phyloP scores from a whole-genome alignment of 2,113 vertebrate genomes.

The Camelus dromedarius region DNA sequence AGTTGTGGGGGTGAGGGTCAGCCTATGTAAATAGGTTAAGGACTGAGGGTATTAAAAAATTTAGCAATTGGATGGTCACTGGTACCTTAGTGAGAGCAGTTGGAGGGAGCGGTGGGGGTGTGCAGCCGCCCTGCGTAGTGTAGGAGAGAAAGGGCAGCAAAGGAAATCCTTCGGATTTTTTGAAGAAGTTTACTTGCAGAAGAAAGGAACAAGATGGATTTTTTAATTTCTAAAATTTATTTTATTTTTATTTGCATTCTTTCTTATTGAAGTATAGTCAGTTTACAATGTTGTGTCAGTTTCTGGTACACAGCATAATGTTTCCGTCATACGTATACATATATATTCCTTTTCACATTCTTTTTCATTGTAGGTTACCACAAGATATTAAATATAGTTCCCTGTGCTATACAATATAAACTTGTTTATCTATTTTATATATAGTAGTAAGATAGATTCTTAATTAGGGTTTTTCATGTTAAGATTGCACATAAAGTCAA shows the following conservation, averaged over 20 bases:
- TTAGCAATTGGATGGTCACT: background rate
- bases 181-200: background rate
- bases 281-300: no score
- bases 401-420: no score
- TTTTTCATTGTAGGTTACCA: no score
- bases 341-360: no score
- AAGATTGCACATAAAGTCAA: background rate
- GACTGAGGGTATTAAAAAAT: background rate
- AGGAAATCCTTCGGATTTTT: background rate
- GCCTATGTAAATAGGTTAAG: background rate
- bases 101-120: accelerated
- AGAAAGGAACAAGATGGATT: background rate
- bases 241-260: no score
- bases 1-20: background rate
- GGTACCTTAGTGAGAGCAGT: background rate
- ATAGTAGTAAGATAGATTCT: background rate
- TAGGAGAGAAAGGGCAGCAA: background rate
- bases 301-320: no score
- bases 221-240: no score
- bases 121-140: accelerated
- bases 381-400: no score
- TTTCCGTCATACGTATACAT: no score
- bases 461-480: background rate
- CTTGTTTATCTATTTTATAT: no score
- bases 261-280: no score